Conservation (phyloP, 2,888 invertebrate genomes). For the Xylophagus ater region DNA sequence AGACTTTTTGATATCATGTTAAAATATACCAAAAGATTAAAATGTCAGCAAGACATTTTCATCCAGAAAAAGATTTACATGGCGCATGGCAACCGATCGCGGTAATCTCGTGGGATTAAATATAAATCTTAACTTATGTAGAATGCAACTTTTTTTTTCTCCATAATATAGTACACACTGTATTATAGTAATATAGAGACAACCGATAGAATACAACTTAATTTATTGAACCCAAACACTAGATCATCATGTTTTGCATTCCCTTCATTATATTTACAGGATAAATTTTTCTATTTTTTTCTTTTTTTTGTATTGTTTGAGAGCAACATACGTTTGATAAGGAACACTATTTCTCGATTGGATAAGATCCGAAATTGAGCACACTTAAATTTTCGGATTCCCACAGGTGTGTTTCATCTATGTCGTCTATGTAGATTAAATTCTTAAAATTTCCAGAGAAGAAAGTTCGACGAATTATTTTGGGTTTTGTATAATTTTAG, state of each 20-base stretch:
- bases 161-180: too few relatives aligned
- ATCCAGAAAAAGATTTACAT: constrained; percentile 12
- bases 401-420: background rate
- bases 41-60: constrained; percentile 15
- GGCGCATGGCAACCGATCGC: constrained; percentile 13
- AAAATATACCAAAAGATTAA: constrained; percentile 14
- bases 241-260: constrained; percentile 6
- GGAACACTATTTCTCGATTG: too few relatives aligned
- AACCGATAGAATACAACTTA: background rate
- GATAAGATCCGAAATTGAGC: too few relatives aligned
- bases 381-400: background rate
- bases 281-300: too few relatives aligned
- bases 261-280: background rate
- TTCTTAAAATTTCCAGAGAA: too few relatives aligned
- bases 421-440: too few relatives aligned
- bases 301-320: too few relatives aligned
- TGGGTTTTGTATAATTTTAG: too few relatives aligned
- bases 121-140: constrained; percentile 13
- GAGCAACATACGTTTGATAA: too few relatives aligned
- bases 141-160: too few relatives aligned
- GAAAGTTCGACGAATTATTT: too few relatives aligned
- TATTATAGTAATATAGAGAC: too few relatives aligned
- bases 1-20: constrained; percentile 5
- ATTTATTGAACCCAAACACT: constrained; percentile 9
- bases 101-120: constrained; percentile 15